A percentile compares a stretch with the other conserved stretches of the same genome.
Conservation (phyloP, 2,797 vertebrate genomes). For the Falco naumanni region DNA sequence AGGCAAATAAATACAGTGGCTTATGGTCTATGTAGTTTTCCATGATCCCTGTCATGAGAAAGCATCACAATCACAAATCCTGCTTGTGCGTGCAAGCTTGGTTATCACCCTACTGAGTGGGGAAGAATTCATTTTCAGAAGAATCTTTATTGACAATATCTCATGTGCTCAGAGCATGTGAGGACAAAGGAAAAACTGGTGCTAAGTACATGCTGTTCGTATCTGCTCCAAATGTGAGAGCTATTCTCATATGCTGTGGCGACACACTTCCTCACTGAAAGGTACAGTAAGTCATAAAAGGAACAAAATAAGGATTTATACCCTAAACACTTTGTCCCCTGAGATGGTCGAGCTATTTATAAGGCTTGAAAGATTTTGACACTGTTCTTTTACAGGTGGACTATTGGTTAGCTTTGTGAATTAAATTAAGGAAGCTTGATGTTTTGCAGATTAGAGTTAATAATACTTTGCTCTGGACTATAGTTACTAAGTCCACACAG, state of each 20-base stretch:
- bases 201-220: neutral
- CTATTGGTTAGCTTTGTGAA: neutral
- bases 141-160: neutral
- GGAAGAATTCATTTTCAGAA: neutral
- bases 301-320: neutral
- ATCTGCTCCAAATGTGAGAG: neutral
- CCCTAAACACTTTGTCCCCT: neutral
- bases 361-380: neutral
- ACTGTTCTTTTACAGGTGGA: neutral
- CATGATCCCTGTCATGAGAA: neutral
- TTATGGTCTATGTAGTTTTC: neutral
- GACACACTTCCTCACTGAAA: neutral
- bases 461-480: neutral
- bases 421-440: neutral
- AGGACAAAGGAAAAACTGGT: neutral
- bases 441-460: neutral
- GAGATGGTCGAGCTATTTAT: neutral
- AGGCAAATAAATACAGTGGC: neutral
- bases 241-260: neutral
- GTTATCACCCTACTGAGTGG: neutral
- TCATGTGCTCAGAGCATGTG: neutral
- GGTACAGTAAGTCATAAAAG: neutral
- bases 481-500: neutral
- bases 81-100: neutral
- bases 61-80: neutral